Percentiles rank a stretch among this genome's conserved stretches.
phyloP scores from a whole-genome alignment of 2,113 vertebrate genomes.

The Hippocampus comes region DNA sequence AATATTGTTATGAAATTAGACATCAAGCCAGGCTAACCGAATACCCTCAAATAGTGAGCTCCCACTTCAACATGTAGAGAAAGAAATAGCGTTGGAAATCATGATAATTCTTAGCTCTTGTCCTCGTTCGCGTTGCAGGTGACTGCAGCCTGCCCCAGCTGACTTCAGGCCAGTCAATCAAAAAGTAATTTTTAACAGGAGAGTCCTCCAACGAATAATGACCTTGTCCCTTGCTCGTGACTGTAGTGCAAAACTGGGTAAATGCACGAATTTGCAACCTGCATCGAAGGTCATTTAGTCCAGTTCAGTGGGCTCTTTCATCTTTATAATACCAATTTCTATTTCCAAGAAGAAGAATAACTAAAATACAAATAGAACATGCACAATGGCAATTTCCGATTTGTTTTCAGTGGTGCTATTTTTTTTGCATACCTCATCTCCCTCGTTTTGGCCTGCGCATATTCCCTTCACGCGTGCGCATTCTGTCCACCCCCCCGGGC shows the following conservation, averaged over 20 bases:
- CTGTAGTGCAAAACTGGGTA: no score
- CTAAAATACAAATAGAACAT: slow-evolving; percentile 21
- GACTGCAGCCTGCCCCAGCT: no score
- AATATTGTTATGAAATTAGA: no score
- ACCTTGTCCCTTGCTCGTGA: neutral
- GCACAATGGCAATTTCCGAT: slow-evolving; percentile 36
- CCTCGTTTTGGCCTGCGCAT: slow-evolving; percentile 70
- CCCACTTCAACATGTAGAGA: no score
- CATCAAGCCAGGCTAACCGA: no score
- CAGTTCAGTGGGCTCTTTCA: no score
- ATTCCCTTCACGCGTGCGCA: slow-evolving; percentile 66
- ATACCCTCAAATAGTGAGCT: no score
- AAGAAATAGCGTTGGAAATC: no score
- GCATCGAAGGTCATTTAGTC: no score
- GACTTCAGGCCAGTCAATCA: neutral
- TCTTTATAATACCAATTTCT: no score
- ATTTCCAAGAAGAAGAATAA: no score
- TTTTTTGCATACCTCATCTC: slow-evolving; percentile 43
- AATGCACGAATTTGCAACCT: no score
- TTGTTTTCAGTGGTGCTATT: slow-evolving; percentile 31
- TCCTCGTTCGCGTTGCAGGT: neutral
- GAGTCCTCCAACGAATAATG: neutral
- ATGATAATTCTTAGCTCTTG: neutral
- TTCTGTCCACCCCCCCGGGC: slow-evolving; percentile 71
- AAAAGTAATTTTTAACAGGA: neutral